phyloP scores from a whole-genome alignment of 2,888 invertebrate species.

The Agrypnus murinus region DNA sequence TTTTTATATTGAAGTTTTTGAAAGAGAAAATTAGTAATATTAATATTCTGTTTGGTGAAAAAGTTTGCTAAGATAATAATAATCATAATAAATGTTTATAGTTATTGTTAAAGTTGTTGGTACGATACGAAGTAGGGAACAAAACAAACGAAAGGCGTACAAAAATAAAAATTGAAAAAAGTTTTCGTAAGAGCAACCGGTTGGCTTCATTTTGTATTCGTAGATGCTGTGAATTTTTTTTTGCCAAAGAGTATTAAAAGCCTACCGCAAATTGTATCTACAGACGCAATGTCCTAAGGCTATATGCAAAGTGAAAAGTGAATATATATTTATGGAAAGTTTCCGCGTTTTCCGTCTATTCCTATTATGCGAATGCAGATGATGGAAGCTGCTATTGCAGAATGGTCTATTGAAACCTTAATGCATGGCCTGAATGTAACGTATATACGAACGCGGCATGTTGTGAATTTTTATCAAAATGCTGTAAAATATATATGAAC shows the following conservation, averaged over 20 bases:
- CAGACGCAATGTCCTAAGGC: conserved; percentile 53
- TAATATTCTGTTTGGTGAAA: neutral
- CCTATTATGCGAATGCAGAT: conserved; percentile 59
- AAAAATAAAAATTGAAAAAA: neutral
- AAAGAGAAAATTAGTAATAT: neutral
- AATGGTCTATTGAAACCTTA: conserved; percentile 56
- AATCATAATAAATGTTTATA: neutral
- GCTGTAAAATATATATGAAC: conserved; percentile 37
- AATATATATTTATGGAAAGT: conserved; percentile 60
- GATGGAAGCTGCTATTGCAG: conserved; percentile 55
- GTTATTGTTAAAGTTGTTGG: neutral
- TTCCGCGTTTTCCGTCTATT: conserved; percentile 58
- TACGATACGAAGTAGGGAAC: neutral
- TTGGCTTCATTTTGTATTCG: conserved; percentile 15
- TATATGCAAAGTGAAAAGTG: conserved; percentile 59
- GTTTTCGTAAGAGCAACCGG: neutral
- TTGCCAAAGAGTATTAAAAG: conserved; percentile 38
- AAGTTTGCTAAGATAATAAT: neutral
- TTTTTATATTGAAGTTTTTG: neutral
- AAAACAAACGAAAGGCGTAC: neutral
- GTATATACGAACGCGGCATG: conserved; percentile 56
- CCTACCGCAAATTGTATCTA: conserved; percentile 38
- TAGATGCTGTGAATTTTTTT: conserved; percentile 20
- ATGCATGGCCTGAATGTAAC: conserved; percentile 58
- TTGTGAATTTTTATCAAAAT: conserved; percentile 49